Evolutionary conservation across 2,113 vertebrate genomes (phyloP).

Genomic region (Fregata magnificens): DNA sequence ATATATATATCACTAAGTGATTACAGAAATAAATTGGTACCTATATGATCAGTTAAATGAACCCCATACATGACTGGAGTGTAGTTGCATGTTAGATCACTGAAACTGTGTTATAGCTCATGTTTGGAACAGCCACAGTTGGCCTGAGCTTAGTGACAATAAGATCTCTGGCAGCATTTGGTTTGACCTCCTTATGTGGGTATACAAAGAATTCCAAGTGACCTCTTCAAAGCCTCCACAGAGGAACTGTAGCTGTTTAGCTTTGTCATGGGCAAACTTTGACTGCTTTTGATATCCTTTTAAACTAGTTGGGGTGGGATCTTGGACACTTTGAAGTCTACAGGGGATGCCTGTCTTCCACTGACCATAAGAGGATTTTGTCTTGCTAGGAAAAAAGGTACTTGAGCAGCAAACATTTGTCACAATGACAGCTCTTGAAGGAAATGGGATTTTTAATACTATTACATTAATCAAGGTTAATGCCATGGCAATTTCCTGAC

Average conservation of each 20-base stretch:
- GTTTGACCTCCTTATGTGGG: not conserved
- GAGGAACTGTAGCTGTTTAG: not conserved
- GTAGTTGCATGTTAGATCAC: not conserved
- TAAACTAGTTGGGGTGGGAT: not conserved
- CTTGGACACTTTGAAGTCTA: not conserved
- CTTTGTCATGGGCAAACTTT: not conserved
- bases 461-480: not conserved
- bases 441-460: not conserved
- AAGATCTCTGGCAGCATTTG: not conserved
- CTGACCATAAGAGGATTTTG: not conserved
- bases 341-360: not conserved
- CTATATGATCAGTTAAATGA: not conserved
- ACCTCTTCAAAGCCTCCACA: not conserved
- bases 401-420: not conserved
- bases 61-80: fast-evolving
- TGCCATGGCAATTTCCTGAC: not conserved
- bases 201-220: not conserved
- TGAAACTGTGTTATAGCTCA: not conserved
- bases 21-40: not conserved
- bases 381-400: not conserved
- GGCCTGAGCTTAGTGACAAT: not conserved
- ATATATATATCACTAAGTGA: not conserved
- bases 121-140: not conserved
- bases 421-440: not conserved
- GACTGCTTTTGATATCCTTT: not conserved